Evolutionary conservation across 2,888 invertebrate genomes (phyloP).

Genomic region (Troglohyphantes excavatus): DNA sequence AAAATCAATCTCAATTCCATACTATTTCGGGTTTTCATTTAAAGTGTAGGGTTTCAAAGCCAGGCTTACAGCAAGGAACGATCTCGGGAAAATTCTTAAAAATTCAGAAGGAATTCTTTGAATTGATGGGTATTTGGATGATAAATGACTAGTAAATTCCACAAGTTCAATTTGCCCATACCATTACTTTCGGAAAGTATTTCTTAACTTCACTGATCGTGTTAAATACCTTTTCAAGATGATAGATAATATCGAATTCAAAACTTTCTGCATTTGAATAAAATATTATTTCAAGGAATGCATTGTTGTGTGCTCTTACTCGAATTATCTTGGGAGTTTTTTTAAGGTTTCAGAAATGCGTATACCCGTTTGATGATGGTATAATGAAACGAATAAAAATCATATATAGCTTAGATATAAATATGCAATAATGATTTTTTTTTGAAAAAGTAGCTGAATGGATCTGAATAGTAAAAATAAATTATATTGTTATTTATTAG

Average conservation of each 20-base stretch:
- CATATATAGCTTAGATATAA: too few relatives aligned
- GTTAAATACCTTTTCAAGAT: background rate
- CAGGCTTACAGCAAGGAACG: background rate
- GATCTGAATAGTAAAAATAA: too few relatives aligned
- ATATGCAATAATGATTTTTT: too few relatives aligned
- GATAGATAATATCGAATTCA: background rate
- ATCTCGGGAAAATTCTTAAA: background rate
- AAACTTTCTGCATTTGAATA: too few relatives aligned
- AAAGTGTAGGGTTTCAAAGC: background rate
- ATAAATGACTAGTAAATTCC: background rate
- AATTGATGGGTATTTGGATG: background rate
- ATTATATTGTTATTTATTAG: too few relatives aligned
- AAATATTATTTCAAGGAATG: too few relatives aligned
- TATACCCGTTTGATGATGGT: too few relatives aligned
- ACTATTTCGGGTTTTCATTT: background rate
- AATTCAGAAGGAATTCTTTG: background rate
- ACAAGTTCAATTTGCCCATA: background rate
- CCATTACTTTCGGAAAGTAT: background rate
- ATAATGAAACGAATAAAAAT: too few relatives aligned
- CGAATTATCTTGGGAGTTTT: too few relatives aligned
- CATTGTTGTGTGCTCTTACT: too few relatives aligned
- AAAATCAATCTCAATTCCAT: background rate
- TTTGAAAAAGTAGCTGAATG: too few relatives aligned
- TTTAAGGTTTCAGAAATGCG: too few relatives aligned
- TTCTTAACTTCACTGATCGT: background rate